Evolutionary conservation across 2,888 invertebrate species (phyloP).

Genomic region (Prosapia bicincta): DNA sequence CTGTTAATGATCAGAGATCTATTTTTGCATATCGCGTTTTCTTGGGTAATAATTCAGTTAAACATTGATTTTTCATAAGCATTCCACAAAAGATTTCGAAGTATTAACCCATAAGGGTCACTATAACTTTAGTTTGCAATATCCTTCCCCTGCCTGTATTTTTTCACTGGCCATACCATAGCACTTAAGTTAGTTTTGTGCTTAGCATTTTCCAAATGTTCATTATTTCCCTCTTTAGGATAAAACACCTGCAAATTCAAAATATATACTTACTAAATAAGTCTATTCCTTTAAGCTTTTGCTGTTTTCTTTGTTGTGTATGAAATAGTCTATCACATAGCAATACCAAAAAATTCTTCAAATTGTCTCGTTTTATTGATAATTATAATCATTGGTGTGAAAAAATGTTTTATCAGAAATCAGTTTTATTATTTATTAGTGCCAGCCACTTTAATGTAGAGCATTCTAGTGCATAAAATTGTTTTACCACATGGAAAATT

Average conservation of each 20-base stretch:
- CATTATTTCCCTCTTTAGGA: neutral
- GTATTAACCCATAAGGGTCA: neutral
- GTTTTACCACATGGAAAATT: neutral
- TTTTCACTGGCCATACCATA: neutral
- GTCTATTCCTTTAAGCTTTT: neutral
- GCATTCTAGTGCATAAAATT: neutral
- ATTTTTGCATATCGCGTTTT: neutral
- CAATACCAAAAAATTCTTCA: slow-evolving; percentile 8
- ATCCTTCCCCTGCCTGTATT: neutral
- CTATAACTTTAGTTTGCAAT: neutral
- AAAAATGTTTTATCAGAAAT: neutral
- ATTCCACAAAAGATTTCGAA: neutral
- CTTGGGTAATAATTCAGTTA: neutral
- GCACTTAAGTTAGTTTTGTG: neutral
- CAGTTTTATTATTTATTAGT: neutral
- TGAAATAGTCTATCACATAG: slow-evolving; percentile 10
- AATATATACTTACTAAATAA: no score
- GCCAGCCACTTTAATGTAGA: neutral
- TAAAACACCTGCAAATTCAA: no score
- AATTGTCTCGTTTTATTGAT: slow-evolving; percentile 3
- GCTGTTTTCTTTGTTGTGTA: slow-evolving; percentile 4
- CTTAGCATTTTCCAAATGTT: neutral
- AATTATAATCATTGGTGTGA: neutral
- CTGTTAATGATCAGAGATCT: neutral
- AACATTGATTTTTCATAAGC: neutral